Conservation (phyloP, 2,797 vertebrate genomes). For the Chaunax sp. region DNA sequence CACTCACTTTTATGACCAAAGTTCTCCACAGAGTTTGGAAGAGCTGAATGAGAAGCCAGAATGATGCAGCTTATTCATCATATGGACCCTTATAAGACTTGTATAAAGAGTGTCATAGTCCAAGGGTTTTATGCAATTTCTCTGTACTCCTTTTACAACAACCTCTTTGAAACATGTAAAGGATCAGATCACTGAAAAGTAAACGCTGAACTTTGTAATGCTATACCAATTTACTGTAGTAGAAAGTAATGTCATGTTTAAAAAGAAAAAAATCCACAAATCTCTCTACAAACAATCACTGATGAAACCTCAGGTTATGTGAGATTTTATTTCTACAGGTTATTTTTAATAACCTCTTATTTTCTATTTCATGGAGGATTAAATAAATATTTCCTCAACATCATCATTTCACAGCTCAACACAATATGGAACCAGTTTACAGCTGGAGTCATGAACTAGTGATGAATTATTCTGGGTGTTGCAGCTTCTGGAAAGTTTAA, state of each 20-base stretch:
- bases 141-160: background rate
- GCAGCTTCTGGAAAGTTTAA: constrained; percentile 48
- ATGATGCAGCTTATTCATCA: too few species aligned
- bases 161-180: background rate
- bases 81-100: too few species aligned
- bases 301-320: too few species aligned
- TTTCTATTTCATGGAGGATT: background rate
- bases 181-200: background rate
- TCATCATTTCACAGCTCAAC: constrained; percentile 32
- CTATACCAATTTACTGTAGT: too few species aligned
- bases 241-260: too few species aligned
- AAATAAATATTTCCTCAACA: constrained; percentile 20
- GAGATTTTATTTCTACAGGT: background rate
- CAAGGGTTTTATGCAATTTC: background rate
- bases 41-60: constrained; percentile 3
- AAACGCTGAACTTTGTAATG: too few species aligned
- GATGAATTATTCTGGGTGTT: constrained; percentile 68
- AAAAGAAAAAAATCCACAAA: too few species aligned
- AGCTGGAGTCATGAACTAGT: constrained; percentile 37
- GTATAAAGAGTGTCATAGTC: too few species aligned
- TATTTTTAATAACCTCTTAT: background rate
- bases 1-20: constrained; percentile 8
- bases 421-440: constrained; percentile 48
- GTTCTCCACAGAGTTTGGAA: background rate
- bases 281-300: too few species aligned